Percentiles rank a stretch among this genome's conserved stretches.
phyloP scores from a whole-genome alignment of 2,888 invertebrate genomes.

The Paralinhomoeus sp. region DNA sequence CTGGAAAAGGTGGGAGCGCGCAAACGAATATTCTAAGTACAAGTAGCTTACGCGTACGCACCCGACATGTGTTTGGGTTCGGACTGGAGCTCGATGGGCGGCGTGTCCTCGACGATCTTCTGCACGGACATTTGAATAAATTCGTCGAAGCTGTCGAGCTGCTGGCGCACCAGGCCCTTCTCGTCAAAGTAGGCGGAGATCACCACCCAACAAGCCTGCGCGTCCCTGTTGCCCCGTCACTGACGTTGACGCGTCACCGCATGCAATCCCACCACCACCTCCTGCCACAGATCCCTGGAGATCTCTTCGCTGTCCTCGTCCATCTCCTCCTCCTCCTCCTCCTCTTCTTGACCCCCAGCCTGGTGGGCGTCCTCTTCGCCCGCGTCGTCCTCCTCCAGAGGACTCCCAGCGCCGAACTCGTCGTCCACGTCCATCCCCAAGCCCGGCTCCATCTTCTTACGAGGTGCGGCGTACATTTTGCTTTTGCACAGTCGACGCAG shows the following conservation, averaged over 20 bases:
- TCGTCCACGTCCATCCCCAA: no score
- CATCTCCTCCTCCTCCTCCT: constrained; percentile 10
- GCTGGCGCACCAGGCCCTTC: constrained; percentile 93
- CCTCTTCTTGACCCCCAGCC: no score
- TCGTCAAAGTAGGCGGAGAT: constrained; percentile 99
- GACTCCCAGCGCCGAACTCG: no score
- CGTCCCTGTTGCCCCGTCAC: no score
- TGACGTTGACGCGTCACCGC: no score
- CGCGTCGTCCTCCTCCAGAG: no score
- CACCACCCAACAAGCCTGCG: constrained; percentile 94
- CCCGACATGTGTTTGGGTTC: constrained; percentile 90
- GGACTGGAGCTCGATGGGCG: constrained; percentile 74
- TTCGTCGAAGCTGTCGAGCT: constrained; percentile 96
- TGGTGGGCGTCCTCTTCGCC: no score
- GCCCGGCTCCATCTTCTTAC: no score
- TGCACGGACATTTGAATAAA: constrained; percentile 99
- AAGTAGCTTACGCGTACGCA: constrained; percentile 28
- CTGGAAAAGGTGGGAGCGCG: constrained; percentile 5
- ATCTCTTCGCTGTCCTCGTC: constrained; percentile 48
- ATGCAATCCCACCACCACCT: constrained; percentile 25
- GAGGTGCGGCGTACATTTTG: no score
- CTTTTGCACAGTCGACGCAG: no score
- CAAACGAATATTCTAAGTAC: neutral
- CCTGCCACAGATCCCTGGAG: constrained; percentile 93
- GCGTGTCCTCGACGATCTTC: constrained; percentile 94